Base-by-base conservation (phyloP, 1,140 invertebrate genomes). In the Procambarus clarkii region DNA sequence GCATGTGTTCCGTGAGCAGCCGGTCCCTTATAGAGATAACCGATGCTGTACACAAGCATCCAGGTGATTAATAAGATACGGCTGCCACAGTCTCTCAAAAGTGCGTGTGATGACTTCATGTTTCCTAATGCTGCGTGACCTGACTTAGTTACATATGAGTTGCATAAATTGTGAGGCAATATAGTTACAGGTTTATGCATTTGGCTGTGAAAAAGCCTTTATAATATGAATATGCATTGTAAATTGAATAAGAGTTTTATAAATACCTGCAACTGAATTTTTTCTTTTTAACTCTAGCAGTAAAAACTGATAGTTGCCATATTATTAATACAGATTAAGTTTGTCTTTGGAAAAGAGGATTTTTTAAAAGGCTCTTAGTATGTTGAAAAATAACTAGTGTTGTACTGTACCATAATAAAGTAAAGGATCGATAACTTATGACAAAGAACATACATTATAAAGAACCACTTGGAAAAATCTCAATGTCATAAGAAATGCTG, bases 1-100 rank as follows among this genome's bases (percentile, higher is more conserved):
- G 76, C 24, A 8, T 87, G 85, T 87, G 74, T 60, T 87, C 46
- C 58, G 4, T 77, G 74, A 78, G n/a, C 11, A 8, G 69, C 24
- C n/a, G 0, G n/a, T 24, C 11, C 60, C n/a, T 21, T 54, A 24
- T 18, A 46, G 34, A 46, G 24, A n/a, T 9, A 71, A 13, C 18
- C 13, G 60, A 24, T 13, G 69, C 44, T 85, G 9, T 11, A 74
- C 11, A 45, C 21, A 50, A 21, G 46, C 15, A 34, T 24, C 60
- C 34, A 2, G n/a, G 18, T 7, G 34, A 82, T 9, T 60, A 34
- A 8, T 81, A 50, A 18, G 50, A 60, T 58, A 60, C 5, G 13
- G 18, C 15, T 48, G 15, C 48, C 45, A n/a, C 21, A 48, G 15
- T 54, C 69, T 69, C 3, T 9, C 45, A 46, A 45, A 11, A 11